Evolutionary conservation across 2,888 invertebrate genomes (phyloP).

Genomic region (Neoaliturus tenellus): DNA sequence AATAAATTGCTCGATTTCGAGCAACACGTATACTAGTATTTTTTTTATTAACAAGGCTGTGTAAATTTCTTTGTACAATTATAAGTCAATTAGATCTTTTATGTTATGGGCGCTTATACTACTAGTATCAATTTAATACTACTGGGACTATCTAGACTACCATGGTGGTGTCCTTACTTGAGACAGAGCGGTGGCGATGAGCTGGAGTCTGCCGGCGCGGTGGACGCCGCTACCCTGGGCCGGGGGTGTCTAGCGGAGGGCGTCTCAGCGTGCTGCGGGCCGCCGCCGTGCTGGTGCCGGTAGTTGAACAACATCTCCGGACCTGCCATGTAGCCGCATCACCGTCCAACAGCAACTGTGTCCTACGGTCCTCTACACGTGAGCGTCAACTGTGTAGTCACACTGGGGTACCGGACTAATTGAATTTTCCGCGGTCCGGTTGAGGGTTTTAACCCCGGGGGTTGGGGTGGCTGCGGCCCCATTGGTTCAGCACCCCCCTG

Average conservation of each 20-base stretch:
- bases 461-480: not conserved
- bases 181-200: slow-evolving; percentile 62
- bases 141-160: too few species aligned
- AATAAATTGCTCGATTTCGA: too few species aligned
- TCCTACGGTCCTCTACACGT: too few species aligned
- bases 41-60: too few species aligned
- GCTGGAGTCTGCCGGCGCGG: slow-evolving; percentile 62
- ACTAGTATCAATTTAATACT: too few species aligned
- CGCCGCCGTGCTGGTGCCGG: slow-evolving; percentile 19
- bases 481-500: not conserved
- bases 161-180: too few species aligned
- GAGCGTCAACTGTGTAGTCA: not conserved
- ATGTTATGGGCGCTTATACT: too few species aligned
- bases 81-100: too few species aligned
- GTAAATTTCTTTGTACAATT: too few species aligned
- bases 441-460: not conserved
- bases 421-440: slow-evolving; percentile 5
- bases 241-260: not conserved
- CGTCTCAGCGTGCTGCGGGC: not conserved
- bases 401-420: not conserved
- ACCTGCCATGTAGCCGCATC: slow-evolving; percentile 23
- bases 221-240: slow-evolving; percentile 62
- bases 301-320: slow-evolving; percentile 50
- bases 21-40: too few species aligned
- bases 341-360: not conserved